Percentiles rank a stretch among this genome's conserved stretches.
These are phyloP conservation scores for Misgurnus anguillicaudatus DNA, from an alignment of 2,113 vertebrate genomes.

Conservation along the genomic window DNA sequence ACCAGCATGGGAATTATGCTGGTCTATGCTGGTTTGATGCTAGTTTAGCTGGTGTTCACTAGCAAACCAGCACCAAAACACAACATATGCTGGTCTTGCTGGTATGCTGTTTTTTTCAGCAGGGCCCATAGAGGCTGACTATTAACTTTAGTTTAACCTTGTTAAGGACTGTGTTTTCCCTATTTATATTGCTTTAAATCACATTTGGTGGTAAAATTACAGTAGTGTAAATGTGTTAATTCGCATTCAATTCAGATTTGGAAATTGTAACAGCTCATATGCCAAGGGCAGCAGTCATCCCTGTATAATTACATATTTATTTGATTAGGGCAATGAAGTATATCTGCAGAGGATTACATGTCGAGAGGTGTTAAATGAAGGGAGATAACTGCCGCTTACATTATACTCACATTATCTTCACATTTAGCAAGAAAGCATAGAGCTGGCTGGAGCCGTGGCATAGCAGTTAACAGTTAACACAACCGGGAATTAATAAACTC, in stretches of 20 bases:
- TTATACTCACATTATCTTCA: conserved; percentile 16
- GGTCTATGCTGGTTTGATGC: too few species aligned
- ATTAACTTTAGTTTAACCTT: background rate
- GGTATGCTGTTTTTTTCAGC: too few species aligned
- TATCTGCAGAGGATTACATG: conserved; percentile 35
- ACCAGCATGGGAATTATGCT: too few species aligned
- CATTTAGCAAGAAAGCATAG: conserved; percentile 51
- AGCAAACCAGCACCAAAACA: too few species aligned
- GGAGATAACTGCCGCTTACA: conserved; percentile 31
- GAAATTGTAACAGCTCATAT: conserved; percentile 30
- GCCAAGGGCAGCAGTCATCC: conserved; percentile 31
- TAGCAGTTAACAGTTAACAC: background rate
- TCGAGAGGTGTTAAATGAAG: conserved; percentile 15
- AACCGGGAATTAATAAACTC: too few species aligned
- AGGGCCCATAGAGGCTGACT: background rate
- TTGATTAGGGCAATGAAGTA: conserved; percentile 39
- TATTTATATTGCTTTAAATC: background rate
- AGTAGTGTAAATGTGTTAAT: conserved; percentile 48
- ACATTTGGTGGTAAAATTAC: background rate
- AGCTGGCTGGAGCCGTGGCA: conserved; percentile 35
- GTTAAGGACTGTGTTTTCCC: background rate
- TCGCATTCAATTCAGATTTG: conserved; percentile 36
- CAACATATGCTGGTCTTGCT: too few species aligned
- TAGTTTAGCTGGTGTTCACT: too few species aligned
- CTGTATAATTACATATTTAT: conserved; percentile 37